phyloP scores from a whole-genome alignment of 2,888 invertebrate genomes.

The Aspidiotus destructor region DNA sequence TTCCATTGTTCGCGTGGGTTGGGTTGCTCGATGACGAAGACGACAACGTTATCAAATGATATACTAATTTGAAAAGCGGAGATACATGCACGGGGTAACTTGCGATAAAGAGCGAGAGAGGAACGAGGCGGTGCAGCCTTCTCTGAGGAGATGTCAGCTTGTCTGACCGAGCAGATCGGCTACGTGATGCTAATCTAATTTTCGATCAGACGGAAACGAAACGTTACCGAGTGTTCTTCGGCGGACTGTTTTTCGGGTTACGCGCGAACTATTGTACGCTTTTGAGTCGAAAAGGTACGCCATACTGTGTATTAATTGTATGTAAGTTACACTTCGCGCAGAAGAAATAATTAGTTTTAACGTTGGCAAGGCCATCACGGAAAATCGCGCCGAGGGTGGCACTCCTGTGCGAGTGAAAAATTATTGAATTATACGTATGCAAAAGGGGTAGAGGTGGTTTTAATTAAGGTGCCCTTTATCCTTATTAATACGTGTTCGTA shows the following conservation, averaged over 20 bases:
- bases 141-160: neutral
- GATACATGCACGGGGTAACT: neutral
- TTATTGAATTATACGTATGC: too few relatives aligned
- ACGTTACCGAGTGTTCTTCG: neutral
- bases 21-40: slow-evolving; percentile 1
- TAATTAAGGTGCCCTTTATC: too few relatives aligned
- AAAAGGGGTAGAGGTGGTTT: too few relatives aligned
- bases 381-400: too few relatives aligned
- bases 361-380: too few relatives aligned
- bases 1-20: slow-evolving; percentile 4
- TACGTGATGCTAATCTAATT: neutral
- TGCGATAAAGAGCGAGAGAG: neutral
- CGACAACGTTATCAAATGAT: neutral
- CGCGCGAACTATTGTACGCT: neutral
- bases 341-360: too few relatives aligned
- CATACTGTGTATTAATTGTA: too few relatives aligned
- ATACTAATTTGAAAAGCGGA: neutral
- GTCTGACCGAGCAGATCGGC: neutral
- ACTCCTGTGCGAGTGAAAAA: too few relatives aligned
- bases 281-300: too few relatives aligned
- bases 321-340: too few relatives aligned
- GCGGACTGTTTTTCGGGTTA: neutral
- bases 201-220: neutral
- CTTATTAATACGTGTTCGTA: neutral
- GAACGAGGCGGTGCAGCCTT: neutral